Evolutionary conservation across 2,888 invertebrate species (phyloP), one percentile per base, ranked within the genome.

Genomic region (Trissonchulus sp.): DNA sequence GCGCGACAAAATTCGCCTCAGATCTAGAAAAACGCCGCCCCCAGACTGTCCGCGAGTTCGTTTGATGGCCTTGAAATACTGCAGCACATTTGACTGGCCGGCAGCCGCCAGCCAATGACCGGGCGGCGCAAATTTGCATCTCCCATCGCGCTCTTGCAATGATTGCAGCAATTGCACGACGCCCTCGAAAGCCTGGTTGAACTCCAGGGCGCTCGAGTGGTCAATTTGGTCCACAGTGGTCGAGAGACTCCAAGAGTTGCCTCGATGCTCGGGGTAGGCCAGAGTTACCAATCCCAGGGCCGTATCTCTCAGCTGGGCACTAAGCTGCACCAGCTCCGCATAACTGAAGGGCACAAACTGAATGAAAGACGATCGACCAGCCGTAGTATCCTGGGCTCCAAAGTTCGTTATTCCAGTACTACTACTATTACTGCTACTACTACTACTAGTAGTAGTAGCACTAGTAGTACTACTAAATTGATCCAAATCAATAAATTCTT

Each of bases 211-310:
- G 28, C 28, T 15, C 48, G 35, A 23, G 18, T 15, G 15, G 15
- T 72, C 48, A 30, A 8, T n/a, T 31, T 15, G 15, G 15, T 72
- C 48, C 48, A 8, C 15, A 1, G 30, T 3, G 30, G 34, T 33
- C 28, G 73, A 71, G n/a, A 23, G 72, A 71, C 65, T 48, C 48
- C 8, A 23, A 48, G 23, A 48, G 23, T 23, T 48, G 48, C 8
- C 8, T 78, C 91, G 87, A 0, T 90, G 89, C 81, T 92, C 93
- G 0, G 93, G 93, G 83, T 92, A 93, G 0, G 93, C 93, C 72
- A 94, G 86, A 83, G 93, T 92, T 8, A 94, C 91, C 15, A 94
- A 87, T 0, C 93, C 93, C 30, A 94, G 87, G 80, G 92, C 92
- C 2, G 92, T 90, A 77, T 92, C 91, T 74, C 93, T 90, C 48